phyloP scores from a whole-genome alignment of 2,888 invertebrate genomes.

The Diplazon laetatorius region DNA sequence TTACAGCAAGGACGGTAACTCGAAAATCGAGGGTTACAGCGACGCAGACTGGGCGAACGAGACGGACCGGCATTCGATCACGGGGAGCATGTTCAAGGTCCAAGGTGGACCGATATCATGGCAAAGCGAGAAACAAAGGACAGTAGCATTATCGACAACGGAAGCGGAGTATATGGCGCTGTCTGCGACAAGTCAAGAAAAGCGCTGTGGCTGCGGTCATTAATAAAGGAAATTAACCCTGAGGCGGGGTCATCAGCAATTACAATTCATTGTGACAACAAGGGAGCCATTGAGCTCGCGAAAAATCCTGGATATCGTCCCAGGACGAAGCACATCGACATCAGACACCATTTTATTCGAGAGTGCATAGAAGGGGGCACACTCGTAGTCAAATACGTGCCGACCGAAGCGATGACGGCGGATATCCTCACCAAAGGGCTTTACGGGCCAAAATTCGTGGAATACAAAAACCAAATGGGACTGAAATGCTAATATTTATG shows the following conservation, averaged over 20 bases:
- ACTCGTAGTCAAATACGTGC: too few relatives aligned
- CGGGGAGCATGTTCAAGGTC: constrained; percentile 69
- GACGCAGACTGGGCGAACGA: constrained; percentile 74
- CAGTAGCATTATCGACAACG: constrained; percentile 70
- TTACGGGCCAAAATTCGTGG: too few relatives aligned
- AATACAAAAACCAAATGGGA: too few relatives aligned
- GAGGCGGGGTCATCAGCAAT: not conserved
- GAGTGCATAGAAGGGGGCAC: too few relatives aligned
- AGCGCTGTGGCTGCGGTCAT: not conserved
- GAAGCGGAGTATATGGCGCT: constrained; percentile 45
- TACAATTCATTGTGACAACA: not conserved
- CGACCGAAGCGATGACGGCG: too few relatives aligned
- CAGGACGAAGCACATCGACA: constrained; percentile 28
- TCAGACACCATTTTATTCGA: too few relatives aligned
- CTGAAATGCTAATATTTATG: too few relatives aligned
- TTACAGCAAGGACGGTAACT: not conserved
- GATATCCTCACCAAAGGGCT: too few relatives aligned
- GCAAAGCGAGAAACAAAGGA: constrained; percentile 66
- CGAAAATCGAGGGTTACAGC: constrained; percentile 67
- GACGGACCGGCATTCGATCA: constrained; percentile 66
- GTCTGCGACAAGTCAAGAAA: not conserved
- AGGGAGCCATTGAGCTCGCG: not conserved
- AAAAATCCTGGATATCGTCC: not conserved
- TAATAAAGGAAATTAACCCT: constrained; percentile 9
- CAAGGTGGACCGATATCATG: constrained; percentile 70